Evolutionary conservation across 1,140 invertebrate species (phyloP), one percentile per base, ranked within the genome.

Genomic region (Drosophila nigrodunni): DNA sequence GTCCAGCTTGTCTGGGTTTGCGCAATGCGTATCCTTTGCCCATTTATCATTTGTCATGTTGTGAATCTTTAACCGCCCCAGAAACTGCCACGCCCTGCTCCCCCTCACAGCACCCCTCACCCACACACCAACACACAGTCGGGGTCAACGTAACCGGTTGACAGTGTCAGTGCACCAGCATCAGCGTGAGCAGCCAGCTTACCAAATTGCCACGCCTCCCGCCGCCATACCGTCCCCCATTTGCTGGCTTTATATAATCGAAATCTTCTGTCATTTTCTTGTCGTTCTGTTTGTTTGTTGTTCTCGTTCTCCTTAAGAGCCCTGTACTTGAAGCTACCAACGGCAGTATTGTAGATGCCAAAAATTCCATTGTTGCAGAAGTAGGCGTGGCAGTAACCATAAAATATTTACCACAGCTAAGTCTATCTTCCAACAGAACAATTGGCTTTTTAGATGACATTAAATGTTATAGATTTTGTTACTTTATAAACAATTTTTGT

Each of bases 221-320:
- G 43, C 47, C 25, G 25, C 25, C 2, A 30, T 58, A 18, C 21
- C 50, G 34, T 37, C 47, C 47, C 58, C 67, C 58, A 50, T 77
- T 46, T 18, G 46, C 77, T 64, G 59, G 78, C 71, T 78, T 74
- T 69, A 69, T 78, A 76, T 87, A 86, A 86, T 86, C 82, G 82
- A 87, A 86, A 86, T 67, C 67, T 82, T 87, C 78, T 87, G 78
- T 78, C 82, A 85, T 78, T 87, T 85, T 87, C 82, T 81, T 85
- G 68, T 83, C 74, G 77, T 64, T 70, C 58, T 68, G 54, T 65
- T 80, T 85, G 57, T 68, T 57, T 68, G 18, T 55, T 49, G 7
- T 43, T 46, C 21, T 58, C 34, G 43, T 44, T 61, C 47, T 30
- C 25, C 25, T 30, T 30, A 5, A 30, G 6, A 6, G 3, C 25